Conservation (phyloP, 2,113 vertebrate species). For the Petrocephalus microphthalmus region DNA sequence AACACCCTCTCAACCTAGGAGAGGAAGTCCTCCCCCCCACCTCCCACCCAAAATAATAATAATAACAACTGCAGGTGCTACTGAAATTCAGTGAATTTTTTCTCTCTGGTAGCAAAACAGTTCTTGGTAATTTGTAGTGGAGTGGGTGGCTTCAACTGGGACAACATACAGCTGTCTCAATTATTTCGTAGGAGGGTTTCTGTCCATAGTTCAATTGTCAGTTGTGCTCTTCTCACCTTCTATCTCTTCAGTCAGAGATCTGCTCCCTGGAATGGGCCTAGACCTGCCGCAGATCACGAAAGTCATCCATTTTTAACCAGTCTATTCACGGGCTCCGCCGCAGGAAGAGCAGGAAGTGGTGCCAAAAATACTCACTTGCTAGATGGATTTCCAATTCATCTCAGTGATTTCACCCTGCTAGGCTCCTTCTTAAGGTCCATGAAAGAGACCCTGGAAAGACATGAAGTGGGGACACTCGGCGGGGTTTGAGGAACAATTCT, state of each 20-base stretch:
- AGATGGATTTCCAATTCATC: conserved; percentile 27
- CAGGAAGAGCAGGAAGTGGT: conserved; percentile 26
- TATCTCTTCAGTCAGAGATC: not conserved
- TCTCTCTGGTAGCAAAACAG: not conserved
- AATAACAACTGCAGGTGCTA: not conserved
- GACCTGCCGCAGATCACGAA: not conserved
- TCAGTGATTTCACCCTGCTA: conserved; percentile 22
- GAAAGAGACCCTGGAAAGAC: not conserved
- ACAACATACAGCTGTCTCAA: not conserved
- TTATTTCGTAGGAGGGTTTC: not conserved
- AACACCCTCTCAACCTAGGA: not conserved
- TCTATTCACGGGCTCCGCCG: conserved; percentile 20
- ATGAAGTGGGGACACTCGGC: not conserved
- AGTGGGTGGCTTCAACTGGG: not conserved
- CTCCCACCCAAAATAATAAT: not conserved
- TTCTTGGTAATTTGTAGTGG: not conserved
- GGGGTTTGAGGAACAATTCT: not conserved
- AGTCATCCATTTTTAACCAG: conserved; percentile 10
- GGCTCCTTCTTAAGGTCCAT: conserved; percentile 32
- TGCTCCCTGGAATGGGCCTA: not conserved
- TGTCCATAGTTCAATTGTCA: not conserved
- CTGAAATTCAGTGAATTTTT: not conserved
- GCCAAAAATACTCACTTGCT: conserved; percentile 34
- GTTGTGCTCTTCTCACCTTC: not conserved
- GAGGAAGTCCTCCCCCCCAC: not conserved